A percentile compares a stretch with the other conserved stretches of the same genome.
phyloP scores from a whole-genome alignment of 2,797 vertebrate genomes.

The Zenarchopterus dispar region DNA sequence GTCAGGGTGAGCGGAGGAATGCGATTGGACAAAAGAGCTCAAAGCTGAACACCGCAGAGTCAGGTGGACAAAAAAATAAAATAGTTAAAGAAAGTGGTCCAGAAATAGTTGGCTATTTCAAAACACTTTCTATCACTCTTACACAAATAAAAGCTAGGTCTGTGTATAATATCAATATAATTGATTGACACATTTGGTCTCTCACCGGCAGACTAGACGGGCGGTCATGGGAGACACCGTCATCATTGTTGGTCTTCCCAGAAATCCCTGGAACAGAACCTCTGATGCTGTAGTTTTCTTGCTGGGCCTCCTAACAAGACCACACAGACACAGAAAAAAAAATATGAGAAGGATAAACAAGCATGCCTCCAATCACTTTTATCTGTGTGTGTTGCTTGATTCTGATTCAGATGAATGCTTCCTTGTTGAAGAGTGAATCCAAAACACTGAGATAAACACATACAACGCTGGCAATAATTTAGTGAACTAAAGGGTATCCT shows the following conservation, averaged over 20 bases:
- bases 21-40: constrained; percentile 49
- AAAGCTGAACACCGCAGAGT: constrained; percentile 7
- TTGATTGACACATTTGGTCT: constrained; percentile 39
- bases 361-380: neutral
- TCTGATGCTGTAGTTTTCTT: constrained; percentile 87
- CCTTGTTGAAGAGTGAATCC: too few relatives aligned
- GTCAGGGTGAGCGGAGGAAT: constrained; percentile 3
- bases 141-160: too few relatives aligned
- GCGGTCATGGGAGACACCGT: constrained; percentile 80
- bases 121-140: too few relatives aligned
- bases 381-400: neutral
- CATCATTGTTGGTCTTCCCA: constrained; percentile 91
- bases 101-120: neutral
- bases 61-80: neutral
- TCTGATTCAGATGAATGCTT: neutral
- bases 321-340: constrained; percentile 23
- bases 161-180: neutral
- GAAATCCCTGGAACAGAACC: constrained; percentile 83
- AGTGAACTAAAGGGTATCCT: neutral
- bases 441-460: neutral
- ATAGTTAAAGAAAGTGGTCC: neutral
- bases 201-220: constrained; percentile 96
- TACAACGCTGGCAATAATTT: neutral
- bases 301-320: constrained; percentile 85
- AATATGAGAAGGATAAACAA: neutral